These are phyloP conservation scores for Corythornis vintsioides DNA, from an alignment of 2,113 vertebrate species.

Conservation along the genomic window DNA sequence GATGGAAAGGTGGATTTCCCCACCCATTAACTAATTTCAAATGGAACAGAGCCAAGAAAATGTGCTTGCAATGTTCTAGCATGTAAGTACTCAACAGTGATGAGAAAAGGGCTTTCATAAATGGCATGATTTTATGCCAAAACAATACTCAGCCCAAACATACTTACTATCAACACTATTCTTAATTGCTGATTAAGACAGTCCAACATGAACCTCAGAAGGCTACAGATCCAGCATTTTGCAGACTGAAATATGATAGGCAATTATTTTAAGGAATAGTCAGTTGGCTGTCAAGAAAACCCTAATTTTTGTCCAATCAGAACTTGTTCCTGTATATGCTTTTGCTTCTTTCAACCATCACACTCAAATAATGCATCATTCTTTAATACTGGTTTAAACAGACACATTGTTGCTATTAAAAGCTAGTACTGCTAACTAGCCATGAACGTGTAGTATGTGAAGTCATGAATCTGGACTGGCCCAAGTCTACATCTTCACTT, in stretches of 20 bases:
- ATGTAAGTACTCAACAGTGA: neutral
- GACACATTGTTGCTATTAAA: neutral
- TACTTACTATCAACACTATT: neutral
- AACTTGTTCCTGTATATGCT: neutral
- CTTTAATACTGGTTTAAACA: neutral
- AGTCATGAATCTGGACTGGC: neutral
- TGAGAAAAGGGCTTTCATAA: neutral
- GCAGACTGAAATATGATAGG: neutral
- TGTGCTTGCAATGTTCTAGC: neutral
- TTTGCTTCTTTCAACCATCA: neutral
- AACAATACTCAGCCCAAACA: neutral
- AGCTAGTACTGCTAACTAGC: neutral
- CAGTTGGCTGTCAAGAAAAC: accelerated
- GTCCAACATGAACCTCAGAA: neutral
- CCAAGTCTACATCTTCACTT: neutral
- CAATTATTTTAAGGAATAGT: neutral
- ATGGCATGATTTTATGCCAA: too few relatives aligned
- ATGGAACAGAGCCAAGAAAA: neutral
- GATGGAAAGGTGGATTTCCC: neutral
- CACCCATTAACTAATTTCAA: neutral
- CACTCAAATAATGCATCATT: neutral
- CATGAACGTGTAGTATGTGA: neutral
- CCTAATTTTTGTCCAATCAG: accelerated
- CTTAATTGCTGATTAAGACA: neutral
- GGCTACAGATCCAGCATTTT: neutral